Base-by-base conservation (phyloP, 2,113 vertebrate species). In the Bos indicus region DNA sequence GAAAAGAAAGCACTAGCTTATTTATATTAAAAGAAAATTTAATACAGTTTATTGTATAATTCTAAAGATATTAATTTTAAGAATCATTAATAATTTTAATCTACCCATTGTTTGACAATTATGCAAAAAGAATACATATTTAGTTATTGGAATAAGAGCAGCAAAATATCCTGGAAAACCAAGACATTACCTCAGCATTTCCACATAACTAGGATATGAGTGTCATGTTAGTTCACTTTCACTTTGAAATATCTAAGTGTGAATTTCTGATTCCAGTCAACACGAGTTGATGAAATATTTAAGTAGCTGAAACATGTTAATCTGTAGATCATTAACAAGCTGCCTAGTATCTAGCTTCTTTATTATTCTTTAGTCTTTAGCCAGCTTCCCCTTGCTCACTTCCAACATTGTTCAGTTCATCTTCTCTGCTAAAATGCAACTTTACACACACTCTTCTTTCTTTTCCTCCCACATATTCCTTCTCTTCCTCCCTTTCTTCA, bases 121-220 rank as follows among this genome's bases (percentile, higher is more conserved):
- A 77, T 46, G 57, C 2, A 62, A 77, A 97, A 93, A 81, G 52
- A 28, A 5, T 40, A 48, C 25, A 15, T 19, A 81, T 74, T 85
- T 91, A 33, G 23, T 26, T 92, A 43, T 51, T 78, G 67, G 12
- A 90, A 82, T 87, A 88, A 95, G 93, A 93, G 9, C 6, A 92
- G 4, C 7, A 92, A 93, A 89, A 59, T 26, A 10, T 3, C n/a
- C 23, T 56, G 17, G 30, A n/a, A 86, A 88, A 48, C 10, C 3
- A 82, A 95, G 19, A 43, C 26, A 19, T n/a, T 84, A 14, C 9
- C 33, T 62, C 67, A 95, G 57, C 3, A 90, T 74, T 25, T 64
- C 26, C 26, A 77, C 9, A 23, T 64, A 54, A 52, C 8, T n/a
- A 26, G 30, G 5, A 52, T 80, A n/a, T 67, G 6, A 91, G 30